A percentile compares a stretch with the other conserved stretches of the same genome.
Conservation (phyloP, 2,113 vertebrate genomes). For the Macrotus californicus region DNA sequence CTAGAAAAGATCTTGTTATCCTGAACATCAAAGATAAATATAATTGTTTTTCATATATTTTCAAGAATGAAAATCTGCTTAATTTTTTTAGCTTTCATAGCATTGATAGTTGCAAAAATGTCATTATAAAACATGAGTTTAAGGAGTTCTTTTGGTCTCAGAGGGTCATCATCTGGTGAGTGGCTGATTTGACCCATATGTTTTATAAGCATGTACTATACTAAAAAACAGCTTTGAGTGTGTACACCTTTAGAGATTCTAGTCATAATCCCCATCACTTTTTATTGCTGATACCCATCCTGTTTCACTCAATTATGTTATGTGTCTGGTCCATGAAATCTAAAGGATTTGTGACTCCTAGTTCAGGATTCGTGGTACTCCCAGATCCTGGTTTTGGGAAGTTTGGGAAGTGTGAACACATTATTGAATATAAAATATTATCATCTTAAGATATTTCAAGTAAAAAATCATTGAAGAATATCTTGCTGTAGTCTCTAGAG, state of each 20-base stretch:
- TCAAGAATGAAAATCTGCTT: neutral
- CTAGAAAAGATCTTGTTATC: neutral
- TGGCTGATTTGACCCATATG: neutral
- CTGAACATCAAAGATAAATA: constrained; percentile 11
- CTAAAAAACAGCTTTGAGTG: neutral
- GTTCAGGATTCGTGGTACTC: neutral
- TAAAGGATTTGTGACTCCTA: neutral
- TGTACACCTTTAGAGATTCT: neutral
- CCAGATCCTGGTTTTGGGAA: neutral
- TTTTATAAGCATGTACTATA: neutral
- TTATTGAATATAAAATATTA: neutral
- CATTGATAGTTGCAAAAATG: neutral
- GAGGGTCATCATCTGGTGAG: neutral
- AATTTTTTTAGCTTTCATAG: neutral
- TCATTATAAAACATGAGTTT: neutral
- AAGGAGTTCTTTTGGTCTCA: neutral
- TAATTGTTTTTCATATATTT: neutral
- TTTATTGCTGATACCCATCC: neutral
- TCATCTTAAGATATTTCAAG: neutral
- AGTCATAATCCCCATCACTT: neutral
- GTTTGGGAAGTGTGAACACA: neutral
- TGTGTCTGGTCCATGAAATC: neutral
- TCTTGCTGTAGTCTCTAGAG: neutral
- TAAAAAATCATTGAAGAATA: neutral
- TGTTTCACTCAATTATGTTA: neutral